Evolutionary conservation across 2,888 invertebrate genomes (phyloP), one percentile per base, ranked within the genome.

Genomic region (Acanthopleura granulata): DNA sequence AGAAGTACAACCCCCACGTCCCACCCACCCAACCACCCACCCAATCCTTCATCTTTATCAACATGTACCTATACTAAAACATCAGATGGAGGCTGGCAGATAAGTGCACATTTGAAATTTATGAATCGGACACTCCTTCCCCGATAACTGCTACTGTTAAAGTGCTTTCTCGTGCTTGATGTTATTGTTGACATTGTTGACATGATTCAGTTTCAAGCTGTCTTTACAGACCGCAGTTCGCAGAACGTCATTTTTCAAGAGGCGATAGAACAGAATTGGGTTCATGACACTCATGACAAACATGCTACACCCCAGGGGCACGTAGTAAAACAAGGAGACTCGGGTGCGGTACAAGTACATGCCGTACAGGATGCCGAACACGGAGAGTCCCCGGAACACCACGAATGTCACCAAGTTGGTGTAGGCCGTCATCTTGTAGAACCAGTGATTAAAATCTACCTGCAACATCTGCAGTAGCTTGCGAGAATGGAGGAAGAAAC

Each of bases 381-480:
- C 69, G 0, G 85, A 81, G 12, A 75, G 78, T 11, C 83, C 86
- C 15, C 90, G 87, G 75, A 86, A 89, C 12, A 86, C 50, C 11
- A 85, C 78, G 78, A 90, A 90, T 12, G 89, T 85, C 72, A 85
- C 15, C 4, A 90, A 79, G 80, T 90, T 90, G 22, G 87, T 50
- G 69, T 80, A 77, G 62, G 82, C 79, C 49, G 86, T 83, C 1
- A 81, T 0, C n/a, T 84, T 81, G 78, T 90, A 90, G 62, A 85
- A 75, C 75, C 77, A 79, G 72, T 84, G 82, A 27, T 82, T 75
- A 79, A 82, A 88, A n/a, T 83, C 77, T 12, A 82, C 78, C 27
- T 84, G 72, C 29, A 80, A 76, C 86, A 90, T 86, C 80, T 90
- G 90, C 14, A 90, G 76, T n/a, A 90, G 85, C 80, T 90, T 90